These are phyloP conservation scores for Pseudochirops cupreus DNA, from an alignment of 2,797 vertebrate species.

Conservation along the genomic window DNA sequence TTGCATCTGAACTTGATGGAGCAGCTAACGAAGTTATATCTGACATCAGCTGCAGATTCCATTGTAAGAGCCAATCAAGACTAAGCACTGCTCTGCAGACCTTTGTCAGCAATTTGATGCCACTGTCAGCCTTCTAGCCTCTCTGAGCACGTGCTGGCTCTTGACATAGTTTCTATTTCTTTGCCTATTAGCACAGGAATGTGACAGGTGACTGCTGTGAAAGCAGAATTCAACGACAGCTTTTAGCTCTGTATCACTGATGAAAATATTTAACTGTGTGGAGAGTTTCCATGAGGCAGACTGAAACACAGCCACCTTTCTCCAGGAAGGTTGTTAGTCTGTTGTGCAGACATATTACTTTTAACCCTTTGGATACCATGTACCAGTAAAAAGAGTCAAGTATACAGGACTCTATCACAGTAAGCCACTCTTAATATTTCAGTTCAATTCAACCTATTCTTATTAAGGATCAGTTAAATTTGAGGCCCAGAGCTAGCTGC, in stretches of 20 bases:
- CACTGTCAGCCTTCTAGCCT: background rate
- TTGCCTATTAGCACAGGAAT: background rate
- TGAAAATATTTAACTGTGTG: slow-evolving; percentile 36
- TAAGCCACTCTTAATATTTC: background rate
- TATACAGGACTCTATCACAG: background rate
- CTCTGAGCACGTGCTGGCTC: background rate
- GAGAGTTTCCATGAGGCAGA: background rate
- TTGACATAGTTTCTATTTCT: slow-evolving; percentile 22
- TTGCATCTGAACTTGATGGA: slow-evolving; percentile 7
- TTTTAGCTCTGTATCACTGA: background rate
- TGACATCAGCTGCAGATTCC: background rate
- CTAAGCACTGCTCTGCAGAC: background rate
- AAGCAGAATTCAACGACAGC: background rate
- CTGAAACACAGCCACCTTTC: slow-evolving; percentile 10
- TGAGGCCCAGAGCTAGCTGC: background rate
- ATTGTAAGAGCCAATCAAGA: background rate
- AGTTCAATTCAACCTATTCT: background rate
- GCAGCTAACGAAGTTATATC: background rate
- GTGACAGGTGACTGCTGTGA: background rate
- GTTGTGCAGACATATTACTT: background rate
- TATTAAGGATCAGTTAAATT: background rate
- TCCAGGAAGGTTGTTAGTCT: background rate
- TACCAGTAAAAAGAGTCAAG: slow-evolving; percentile 36
- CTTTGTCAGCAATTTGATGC: background rate
- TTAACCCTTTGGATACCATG: background rate